Percentiles rank a stretch among this genome's conserved stretches.
Conservation (phyloP, 2,113 vertebrate genomes). For the Gulo gulo region DNA sequence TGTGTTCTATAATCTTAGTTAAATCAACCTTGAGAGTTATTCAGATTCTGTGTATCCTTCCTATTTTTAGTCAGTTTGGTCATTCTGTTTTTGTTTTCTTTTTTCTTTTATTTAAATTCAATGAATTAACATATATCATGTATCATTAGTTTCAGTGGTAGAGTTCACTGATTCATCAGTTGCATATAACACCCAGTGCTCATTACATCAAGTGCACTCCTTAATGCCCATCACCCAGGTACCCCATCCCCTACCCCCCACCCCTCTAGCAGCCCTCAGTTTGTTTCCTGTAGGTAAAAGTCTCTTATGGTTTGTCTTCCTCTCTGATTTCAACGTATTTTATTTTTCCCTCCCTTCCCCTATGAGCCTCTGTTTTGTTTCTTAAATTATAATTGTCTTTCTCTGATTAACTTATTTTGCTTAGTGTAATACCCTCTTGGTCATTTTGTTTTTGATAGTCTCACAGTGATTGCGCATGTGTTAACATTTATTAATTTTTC, state of each 20-base stretch:
- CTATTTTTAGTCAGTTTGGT: neutral
- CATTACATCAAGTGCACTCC: neutral
- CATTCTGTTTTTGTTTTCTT: neutral
- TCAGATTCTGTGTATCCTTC: neutral
- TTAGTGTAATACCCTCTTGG: neutral
- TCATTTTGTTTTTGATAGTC: slow-evolving; percentile 12
- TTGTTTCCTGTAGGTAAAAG: neutral
- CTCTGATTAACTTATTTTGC: neutral
- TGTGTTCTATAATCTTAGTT: neutral
- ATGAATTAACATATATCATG: neutral
- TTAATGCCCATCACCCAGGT: neutral
- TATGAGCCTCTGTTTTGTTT: neutral
- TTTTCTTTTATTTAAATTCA: neutral
- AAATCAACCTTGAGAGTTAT: neutral
- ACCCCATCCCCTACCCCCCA: neutral
- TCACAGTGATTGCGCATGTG: neutral
- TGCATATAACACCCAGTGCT: neutral
- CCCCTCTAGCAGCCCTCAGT: neutral
- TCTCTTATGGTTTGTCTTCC: neutral
- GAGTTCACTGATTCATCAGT: neutral
- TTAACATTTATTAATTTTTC: slow-evolving; percentile 7
- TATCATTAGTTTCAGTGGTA: neutral
- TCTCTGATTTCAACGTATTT: neutral
- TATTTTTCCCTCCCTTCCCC: neutral
- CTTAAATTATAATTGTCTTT: neutral